Conservation (phyloP, 2,888 invertebrate genomes). For the Agrenia bidenticulata region DNA sequence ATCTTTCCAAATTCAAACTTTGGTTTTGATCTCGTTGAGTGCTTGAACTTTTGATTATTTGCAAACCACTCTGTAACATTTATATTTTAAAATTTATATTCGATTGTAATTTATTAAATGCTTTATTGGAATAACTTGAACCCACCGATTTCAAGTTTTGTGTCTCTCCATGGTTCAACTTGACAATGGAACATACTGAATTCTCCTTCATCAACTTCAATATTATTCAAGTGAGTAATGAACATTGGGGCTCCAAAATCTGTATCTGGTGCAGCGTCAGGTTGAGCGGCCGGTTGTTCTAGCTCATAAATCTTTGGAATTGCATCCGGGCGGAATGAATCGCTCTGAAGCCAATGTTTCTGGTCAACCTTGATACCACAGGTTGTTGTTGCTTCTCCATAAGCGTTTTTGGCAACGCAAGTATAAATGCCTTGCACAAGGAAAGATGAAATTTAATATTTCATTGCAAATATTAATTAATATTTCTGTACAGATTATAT, state of each 20-base stretch:
- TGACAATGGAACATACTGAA: slow-evolving; percentile 91
- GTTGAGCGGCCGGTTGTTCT: slow-evolving; percentile 73
- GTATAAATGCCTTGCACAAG: slow-evolving; percentile 79
- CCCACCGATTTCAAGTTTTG: slow-evolving; percentile 56
- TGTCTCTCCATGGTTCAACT: slow-evolving; percentile 32
- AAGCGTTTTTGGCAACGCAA: slow-evolving; percentile 83
- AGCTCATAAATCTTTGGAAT: slow-evolving; percentile 80
- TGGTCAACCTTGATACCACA: slow-evolving; percentile 80
- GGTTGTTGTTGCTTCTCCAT: slow-evolving; percentile 90
- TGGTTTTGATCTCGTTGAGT: slow-evolving; percentile 85
- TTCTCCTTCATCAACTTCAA: slow-evolving; percentile 91
- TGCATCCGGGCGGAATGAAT: slow-evolving; percentile 85
- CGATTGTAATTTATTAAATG: background rate
- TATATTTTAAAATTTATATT: background rate
- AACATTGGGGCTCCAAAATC: slow-evolving; percentile 90
- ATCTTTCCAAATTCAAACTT: slow-evolving; percentile 96
- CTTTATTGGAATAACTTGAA: background rate
- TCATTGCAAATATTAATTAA: background rate
- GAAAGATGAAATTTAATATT: too few species aligned
- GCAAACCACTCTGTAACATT: slow-evolving; percentile 73
- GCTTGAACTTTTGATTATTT: slow-evolving; percentile 84
- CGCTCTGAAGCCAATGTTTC: slow-evolving; percentile 78
- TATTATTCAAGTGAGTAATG: slow-evolving; percentile 85
- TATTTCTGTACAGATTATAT: too few species aligned
- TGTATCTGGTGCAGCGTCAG: slow-evolving; percentile 68